Evolutionary conservation across 2,888 invertebrate species (phyloP), one percentile per base, ranked within the genome.

Genomic region (Agonopterix heracliana): DNA sequence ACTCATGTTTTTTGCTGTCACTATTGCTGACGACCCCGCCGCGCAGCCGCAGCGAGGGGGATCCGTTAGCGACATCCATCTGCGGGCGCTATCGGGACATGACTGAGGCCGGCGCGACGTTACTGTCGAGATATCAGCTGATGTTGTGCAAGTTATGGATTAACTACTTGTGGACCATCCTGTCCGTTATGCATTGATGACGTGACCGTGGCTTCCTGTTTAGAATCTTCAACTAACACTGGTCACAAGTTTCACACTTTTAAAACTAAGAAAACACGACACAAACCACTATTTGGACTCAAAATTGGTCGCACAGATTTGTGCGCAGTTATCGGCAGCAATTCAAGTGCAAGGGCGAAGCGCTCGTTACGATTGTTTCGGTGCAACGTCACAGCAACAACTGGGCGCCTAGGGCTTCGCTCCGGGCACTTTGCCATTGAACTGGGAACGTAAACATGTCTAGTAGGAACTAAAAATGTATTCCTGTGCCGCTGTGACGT

Each of bases 1-100:
- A 87, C 65, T 91, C 91, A 67, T 90, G 86, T 66, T 85, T 82
- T 66, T 81, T 81, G 61, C 66, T 71, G 52, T 81, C 83, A 76
- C 80, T 70, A 54, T 63, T 68, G 60, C 56, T 64, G 55, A 74
- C 73, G 46, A 80, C 75, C 67, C 78, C 81, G 64, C 86, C 83
- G 79, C 88, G 87, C 49, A 85, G 68, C 54, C 89, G 87, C 73
- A 89, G 80, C 71, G 89, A 89, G 63, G 80, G 82, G 60, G 81
- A 81, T 17, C 78, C 82, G 76, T 80, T 84, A 10, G 60, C 52
- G 55, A 75, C 82, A 64, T 88, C 89, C 89, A 89, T 89, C 63
- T 67, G 68, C 59, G 63, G 48, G 63, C 60, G 62, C 72, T 82
- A 84, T 68, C 79, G 63, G 66, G 63, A 68, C 88, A 89, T 87